These are phyloP conservation scores for Muricea muricata DNA, from an alignment of 92 coral and sea anemone genomes.

Conservation along the genomic window DNA sequence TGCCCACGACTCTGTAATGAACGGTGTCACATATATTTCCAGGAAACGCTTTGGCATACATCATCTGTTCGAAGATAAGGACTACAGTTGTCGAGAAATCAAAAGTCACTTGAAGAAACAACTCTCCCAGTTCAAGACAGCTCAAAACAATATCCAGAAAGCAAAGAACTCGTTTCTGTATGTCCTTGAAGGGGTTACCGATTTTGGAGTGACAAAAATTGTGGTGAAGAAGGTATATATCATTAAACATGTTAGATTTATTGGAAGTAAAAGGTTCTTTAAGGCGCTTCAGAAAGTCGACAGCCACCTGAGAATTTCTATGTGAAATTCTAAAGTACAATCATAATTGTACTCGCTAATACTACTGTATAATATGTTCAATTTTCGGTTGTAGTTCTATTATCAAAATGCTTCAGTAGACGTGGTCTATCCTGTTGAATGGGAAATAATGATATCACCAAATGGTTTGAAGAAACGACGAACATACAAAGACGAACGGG, in stretches of 20 bases:
- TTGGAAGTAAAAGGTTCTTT: too few relatives aligned
- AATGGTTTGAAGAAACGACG: slow-evolving; percentile 86
- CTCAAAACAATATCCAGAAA: slow-evolving; percentile 16
- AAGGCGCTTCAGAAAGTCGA: too few relatives aligned
- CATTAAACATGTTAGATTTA: too few relatives aligned
- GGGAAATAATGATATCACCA: slow-evolving; percentile 79
- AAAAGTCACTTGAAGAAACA: slow-evolving; percentile 32
- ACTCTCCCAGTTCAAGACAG: slow-evolving; percentile 25
- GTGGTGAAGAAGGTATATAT: slow-evolving; percentile 36
- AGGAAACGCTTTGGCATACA: slow-evolving; percentile 36
- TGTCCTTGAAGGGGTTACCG: slow-evolving; percentile 29
- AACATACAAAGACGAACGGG: slow-evolving; percentile 62
- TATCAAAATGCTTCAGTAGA: slow-evolving; percentile 26
- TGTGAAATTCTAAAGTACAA: too few relatives aligned
- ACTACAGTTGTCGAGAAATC: slow-evolving; percentile 32
- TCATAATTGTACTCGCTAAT: too few relatives aligned
- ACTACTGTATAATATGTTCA: neutral
- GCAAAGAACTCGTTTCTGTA: slow-evolving; percentile 38
- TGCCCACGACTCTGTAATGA: too few relatives aligned
- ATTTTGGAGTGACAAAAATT: slow-evolving; percentile 45
- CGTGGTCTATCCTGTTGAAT: slow-evolving; percentile 44
- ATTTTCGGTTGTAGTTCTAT: slow-evolving; percentile 23
- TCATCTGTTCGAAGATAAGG: slow-evolving; percentile 18
- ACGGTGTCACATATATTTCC: too few relatives aligned
- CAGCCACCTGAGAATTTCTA: too few relatives aligned